Percentiles rank a stretch among this genome's conserved stretches.
Conservation (phyloP, 2,797 vertebrate species). For the Platyrinchus mystaceus region DNA sequence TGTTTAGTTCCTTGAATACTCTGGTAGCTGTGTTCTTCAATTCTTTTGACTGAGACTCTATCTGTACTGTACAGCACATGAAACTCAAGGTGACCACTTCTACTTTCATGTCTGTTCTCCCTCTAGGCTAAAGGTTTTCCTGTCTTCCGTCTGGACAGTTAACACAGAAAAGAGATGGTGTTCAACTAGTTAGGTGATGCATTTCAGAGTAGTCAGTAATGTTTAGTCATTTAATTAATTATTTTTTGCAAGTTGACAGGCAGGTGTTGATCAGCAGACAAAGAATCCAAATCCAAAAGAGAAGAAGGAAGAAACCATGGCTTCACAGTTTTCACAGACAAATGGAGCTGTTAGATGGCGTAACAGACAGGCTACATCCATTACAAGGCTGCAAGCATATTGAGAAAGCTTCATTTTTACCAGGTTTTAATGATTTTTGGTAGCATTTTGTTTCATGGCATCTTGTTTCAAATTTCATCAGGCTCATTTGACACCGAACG, state of each 20-base stretch:
- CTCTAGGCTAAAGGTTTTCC: not conserved
- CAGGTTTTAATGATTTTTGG: not conserved
- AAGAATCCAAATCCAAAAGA: not conserved
- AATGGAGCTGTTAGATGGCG: not conserved
- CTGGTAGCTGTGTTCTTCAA: not conserved
- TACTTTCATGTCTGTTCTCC: not conserved
- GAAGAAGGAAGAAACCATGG: not conserved
- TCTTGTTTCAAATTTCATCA: not conserved
- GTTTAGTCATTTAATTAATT: conserved; percentile 42
- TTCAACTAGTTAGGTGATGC: not conserved
- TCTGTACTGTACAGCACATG: not conserved
- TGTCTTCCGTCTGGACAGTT: conserved; percentile 11
- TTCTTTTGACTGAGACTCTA: not conserved
- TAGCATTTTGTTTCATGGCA: not conserved
- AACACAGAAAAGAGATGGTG: not conserved
- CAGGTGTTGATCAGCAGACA: not conserved
- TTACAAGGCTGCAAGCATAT: not conserved
- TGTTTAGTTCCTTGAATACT: not conserved
- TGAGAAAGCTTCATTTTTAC: not conserved
- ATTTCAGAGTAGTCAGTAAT: conserved; percentile 1
- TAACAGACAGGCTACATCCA: not conserved
- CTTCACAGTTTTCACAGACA: not conserved
- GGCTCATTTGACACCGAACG: not conserved
- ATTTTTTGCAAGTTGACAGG: not conserved
- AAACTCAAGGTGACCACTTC: not conserved